These are phyloP conservation scores for Folsomia candida DNA, from an alignment of 2,888 invertebrate species.

Conservation along the genomic window DNA sequence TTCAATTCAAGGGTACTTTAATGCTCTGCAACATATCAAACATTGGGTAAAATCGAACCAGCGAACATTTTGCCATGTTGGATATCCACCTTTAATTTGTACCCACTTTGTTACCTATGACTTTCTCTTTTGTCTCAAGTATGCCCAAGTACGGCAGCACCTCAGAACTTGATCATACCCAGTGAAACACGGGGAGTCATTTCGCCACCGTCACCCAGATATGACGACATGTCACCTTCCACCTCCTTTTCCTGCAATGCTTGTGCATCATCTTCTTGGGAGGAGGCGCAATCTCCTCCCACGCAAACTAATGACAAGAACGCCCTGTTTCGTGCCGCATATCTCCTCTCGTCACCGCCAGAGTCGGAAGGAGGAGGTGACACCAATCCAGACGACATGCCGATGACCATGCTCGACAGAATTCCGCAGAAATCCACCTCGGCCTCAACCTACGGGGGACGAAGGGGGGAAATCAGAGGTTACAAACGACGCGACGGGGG, in stretches of 20 bases:
- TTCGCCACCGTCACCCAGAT: background rate
- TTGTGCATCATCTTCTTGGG: background rate
- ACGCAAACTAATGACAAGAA: background rate
- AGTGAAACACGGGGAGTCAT: background rate
- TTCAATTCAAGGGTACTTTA: no score
- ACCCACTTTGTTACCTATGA: background rate
- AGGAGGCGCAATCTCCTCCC: background rate
- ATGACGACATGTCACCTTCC: conserved; percentile 1
- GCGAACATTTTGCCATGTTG: background rate
- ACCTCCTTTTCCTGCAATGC: no score
- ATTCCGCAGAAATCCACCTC: background rate
- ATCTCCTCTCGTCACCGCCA: background rate
- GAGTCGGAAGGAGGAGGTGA: background rate
- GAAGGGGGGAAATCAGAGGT: background rate
- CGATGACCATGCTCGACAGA: no score
- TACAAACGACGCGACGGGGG: background rate
- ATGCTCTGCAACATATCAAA: no score
- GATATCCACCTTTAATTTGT: background rate
- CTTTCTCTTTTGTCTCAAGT: conserved; percentile 4
- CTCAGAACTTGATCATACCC: conserved; percentile 4
- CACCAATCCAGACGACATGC: background rate
- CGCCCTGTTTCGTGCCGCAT: background rate
- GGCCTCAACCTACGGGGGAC: background rate
- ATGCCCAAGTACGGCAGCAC: conserved; percentile 7
- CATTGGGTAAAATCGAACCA: no score